Percentiles rank a stretch among this genome's conserved stretches.
Evolutionary conservation across 2,113 vertebrate genomes (phyloP).

Genomic region (Oriolus oriolus): DNA sequence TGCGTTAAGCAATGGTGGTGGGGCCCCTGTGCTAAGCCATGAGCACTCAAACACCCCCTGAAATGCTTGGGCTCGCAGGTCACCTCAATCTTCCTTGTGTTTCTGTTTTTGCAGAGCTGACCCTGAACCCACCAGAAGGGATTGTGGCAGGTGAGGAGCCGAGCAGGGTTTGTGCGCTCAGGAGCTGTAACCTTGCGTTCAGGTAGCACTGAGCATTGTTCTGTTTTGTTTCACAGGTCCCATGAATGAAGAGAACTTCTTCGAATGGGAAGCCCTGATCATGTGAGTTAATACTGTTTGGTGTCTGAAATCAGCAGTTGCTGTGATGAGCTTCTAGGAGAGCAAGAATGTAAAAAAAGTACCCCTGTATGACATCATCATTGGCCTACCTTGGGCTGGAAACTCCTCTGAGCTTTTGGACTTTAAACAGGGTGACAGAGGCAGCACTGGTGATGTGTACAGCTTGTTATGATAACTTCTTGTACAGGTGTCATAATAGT

Average conservation of each 20-base stretch:
- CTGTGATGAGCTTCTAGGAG: not conserved
- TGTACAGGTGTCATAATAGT: not conserved
- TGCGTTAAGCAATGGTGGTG: not conserved
- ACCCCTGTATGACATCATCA: not conserved
- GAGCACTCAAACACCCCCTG: rapidly evolving
- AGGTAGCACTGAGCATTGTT: not conserved
- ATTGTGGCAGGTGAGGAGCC: constrained; percentile 92
- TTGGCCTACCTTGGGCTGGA: not conserved
- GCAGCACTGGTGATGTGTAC: not conserved
- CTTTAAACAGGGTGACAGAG: not conserved
- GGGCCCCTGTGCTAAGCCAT: not conserved
- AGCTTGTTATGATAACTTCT: not conserved
- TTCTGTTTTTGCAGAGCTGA: constrained; percentile 82
- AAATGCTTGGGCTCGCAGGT: not conserved
- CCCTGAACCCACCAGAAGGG: constrained; percentile 92
- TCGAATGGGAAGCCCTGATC: constrained; percentile 97
- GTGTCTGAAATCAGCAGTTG: not conserved
- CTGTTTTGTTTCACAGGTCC: constrained; percentile 76
- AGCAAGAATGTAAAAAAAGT: not conserved
- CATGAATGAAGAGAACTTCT: constrained; percentile 97
- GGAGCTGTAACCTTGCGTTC: not conserved
- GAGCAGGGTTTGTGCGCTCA: not conserved
- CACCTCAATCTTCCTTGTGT: not conserved
- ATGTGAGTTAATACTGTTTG: constrained; percentile 81
- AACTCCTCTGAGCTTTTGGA: not conserved